Conservation (phyloP, 2,113 vertebrate genomes). For the Callaeas wilsoni region DNA sequence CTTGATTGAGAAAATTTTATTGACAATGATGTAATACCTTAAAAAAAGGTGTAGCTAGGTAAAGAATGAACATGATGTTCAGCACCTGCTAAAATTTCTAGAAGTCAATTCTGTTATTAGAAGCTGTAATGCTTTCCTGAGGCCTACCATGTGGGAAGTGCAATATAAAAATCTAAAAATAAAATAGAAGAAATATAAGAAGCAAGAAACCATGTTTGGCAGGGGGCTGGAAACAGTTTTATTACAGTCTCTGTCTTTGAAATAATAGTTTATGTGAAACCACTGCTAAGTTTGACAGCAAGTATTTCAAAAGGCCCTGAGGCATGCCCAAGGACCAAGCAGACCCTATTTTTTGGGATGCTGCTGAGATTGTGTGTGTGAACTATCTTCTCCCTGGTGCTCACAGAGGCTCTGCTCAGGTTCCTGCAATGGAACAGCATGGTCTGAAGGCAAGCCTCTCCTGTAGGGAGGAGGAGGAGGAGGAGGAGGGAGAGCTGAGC, state of each 20-base stretch:
- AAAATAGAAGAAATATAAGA: neutral
- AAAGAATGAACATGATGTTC: neutral
- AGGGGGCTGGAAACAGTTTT: neutral
- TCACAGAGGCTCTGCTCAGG: neutral
- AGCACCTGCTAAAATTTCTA: neutral
- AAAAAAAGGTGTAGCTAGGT: neutral
- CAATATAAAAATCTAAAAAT: neutral
- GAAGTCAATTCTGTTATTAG: neutral
- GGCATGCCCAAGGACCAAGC: neutral
- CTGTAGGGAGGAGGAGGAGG: too few species aligned
- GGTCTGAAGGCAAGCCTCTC: neutral
- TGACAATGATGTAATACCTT: neutral
- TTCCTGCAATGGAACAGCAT: accelerated
- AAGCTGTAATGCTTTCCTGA: neutral
- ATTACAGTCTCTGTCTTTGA: neutral
- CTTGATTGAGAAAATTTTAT: neutral
- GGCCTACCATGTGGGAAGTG: neutral
- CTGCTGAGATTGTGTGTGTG: neutral
- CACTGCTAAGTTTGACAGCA: neutral
- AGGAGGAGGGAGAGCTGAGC: neutral
- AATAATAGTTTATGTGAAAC: neutral
- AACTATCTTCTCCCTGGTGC: neutral
- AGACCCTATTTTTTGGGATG: neutral
- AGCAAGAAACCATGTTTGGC: neutral
- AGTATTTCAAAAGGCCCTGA: neutral